Conservation (phyloP, 1,140 invertebrate species). For the Drosophila micromelanica region DNA sequence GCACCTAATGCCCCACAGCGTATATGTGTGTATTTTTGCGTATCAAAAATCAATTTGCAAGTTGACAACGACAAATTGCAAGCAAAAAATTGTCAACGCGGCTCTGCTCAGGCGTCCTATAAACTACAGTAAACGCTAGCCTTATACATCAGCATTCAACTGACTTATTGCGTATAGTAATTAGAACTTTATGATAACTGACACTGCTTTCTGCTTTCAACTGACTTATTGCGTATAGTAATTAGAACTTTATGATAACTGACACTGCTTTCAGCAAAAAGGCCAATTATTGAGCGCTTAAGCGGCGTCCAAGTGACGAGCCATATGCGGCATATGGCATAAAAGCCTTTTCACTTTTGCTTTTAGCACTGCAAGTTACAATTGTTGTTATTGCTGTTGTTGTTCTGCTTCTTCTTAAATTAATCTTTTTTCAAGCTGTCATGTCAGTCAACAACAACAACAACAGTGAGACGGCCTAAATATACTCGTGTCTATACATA, state of each 20-base stretch:
- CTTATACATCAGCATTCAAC: too few species aligned
- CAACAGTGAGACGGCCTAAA: slow-evolving; percentile 20
- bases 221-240: too few species aligned
- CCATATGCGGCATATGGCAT: slow-evolving; percentile 63
- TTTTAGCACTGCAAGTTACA: slow-evolving; percentile 42
- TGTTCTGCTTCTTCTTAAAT: slow-evolving; percentile 5
- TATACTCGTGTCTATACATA: not conserved
- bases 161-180: too few species aligned
- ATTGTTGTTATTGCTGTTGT: slow-evolving; percentile 20
- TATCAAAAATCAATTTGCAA: slow-evolving; percentile 30
- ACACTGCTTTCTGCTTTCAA: too few species aligned
- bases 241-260: too few species aligned
- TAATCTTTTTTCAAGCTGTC: slow-evolving; percentile 37
- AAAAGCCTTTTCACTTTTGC: slow-evolving; percentile 46
- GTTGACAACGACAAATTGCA: slow-evolving; percentile 8
- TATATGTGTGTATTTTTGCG: slow-evolving; percentile 5
- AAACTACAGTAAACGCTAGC: not conserved
- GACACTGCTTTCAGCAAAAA: too few species aligned
- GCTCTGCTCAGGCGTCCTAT: not conserved
- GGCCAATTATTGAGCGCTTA: too few species aligned
- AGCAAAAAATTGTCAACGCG: slow-evolving; percentile 8
- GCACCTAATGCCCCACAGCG: slow-evolving; percentile 6
- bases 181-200: too few species aligned
- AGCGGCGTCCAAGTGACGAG: slow-evolving; percentile 37
- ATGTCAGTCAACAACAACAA: slow-evolving; percentile 29